Evolutionary conservation across 2,888 invertebrate species (phyloP).

Genomic region (Vesta saturnalis): DNA sequence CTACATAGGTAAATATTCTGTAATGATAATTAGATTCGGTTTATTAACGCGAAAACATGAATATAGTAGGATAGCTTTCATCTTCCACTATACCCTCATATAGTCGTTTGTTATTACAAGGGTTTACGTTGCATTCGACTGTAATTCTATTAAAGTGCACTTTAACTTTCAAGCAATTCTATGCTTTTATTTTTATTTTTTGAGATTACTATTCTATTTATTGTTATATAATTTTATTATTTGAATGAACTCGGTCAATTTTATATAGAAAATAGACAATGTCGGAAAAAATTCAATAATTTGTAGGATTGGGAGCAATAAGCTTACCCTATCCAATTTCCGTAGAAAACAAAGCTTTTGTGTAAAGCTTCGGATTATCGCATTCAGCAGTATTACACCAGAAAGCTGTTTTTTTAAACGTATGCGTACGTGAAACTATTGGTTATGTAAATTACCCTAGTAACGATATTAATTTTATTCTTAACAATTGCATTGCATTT

Average conservation of each 20-base stretch:
- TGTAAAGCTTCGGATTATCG: conserved; percentile 37
- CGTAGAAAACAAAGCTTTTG: conserved; percentile 32
- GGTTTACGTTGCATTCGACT: not conserved
- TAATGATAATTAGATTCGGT: no score
- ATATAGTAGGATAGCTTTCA: conserved; percentile 72
- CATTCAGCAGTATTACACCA: conserved; percentile 33
- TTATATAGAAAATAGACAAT: conserved; percentile 14
- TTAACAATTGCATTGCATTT: no score
- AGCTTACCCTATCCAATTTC: conserved; percentile 35
- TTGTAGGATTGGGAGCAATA: conserved; percentile 32
- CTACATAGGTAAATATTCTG: no score
- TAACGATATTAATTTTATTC: not conserved
- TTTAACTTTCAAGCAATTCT: conserved; percentile 18
- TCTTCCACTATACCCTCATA: not conserved
- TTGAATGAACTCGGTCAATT: conserved; percentile 20
- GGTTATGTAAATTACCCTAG: conserved; percentile 33
- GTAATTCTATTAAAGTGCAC: conserved; percentile 17
- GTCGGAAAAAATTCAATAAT: conserved; percentile 32
- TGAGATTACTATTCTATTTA: conserved; percentile 10
- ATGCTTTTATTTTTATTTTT: conserved; percentile 15
- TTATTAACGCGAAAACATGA: no score
- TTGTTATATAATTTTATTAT: conserved; percentile 7
- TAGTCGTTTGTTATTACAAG: conserved; percentile 23
- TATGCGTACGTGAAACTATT: conserved; percentile 20
- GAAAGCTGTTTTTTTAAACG: conserved; percentile 36